A percentile compares a stretch with the other conserved stretches of the same genome.
Conservation (phyloP, 2,113 vertebrate genomes). For the Dendropsophus ebraccatus region DNA sequence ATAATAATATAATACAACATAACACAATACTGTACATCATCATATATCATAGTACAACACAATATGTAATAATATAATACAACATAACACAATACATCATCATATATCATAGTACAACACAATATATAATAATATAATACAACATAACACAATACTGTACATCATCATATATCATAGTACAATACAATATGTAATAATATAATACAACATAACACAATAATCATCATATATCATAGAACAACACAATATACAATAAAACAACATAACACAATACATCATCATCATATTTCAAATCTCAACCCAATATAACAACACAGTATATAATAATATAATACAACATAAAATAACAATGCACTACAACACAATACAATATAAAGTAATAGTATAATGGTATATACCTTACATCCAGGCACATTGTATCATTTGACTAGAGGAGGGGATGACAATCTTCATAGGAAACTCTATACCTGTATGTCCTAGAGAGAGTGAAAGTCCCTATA, state of each 20-base stretch:
- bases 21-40: background rate
- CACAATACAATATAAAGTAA: background rate
- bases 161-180: background rate
- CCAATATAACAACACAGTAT: background rate
- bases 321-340: background rate
- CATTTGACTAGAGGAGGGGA: background rate
- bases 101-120: too few species aligned
- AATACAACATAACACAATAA: background rate
- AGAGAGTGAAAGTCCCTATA: background rate
- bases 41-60: background rate
- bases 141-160: background rate
- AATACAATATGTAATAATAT: background rate
- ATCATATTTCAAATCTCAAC: too few species aligned
- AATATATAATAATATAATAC: background rate
- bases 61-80: background rate
- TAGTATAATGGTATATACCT: too few species aligned
- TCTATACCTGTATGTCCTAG: background rate
- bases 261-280: background rate
- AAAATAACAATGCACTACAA: background rate
- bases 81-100: background rate
- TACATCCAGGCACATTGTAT: too few species aligned
- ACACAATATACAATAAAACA: background rate
- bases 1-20: background rate
- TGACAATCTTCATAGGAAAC: background rate
- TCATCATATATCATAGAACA: background rate